Evolutionary conservation across 2,888 invertebrate genomes (phyloP), one percentile per base, ranked within the genome.

Genomic region (Athalia circularis): DNA sequence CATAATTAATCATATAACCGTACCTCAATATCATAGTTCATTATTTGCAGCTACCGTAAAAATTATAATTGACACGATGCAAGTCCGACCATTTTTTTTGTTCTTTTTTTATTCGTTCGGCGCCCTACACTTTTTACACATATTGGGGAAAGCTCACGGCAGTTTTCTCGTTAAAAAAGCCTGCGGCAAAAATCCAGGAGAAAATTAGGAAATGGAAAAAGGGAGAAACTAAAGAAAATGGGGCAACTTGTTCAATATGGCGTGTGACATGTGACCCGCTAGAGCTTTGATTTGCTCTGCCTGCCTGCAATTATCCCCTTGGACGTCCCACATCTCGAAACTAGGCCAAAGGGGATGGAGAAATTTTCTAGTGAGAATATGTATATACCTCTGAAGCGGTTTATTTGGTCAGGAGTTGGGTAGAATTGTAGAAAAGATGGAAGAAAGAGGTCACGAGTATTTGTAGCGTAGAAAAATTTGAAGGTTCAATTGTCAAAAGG

Each of bases 221-320:
- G 6, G 13, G 50, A 67, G 13, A 13, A 59, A 72, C 59, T 52
- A 45, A 47, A 15, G 13, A 15, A 52, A 72, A 72, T 57, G 45
- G 57, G 47, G 59, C 68, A 72, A 59, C 11, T 72, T 9, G 72
- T 59, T 72, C 47, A 13, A 72, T 72, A 72, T 72, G 59, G 45
- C 72, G 47, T 72, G 72, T 13, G 47, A 72, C 72, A 72, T 72
- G 72, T 72, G 70, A 70, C 50, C 57, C 59, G 59, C 59, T 72
- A 43, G 72, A n/a, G 72, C 83, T 83, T 83, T 84, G 83, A 83
- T 83, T 84, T 82, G 80, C 79, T 80, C 13, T 72, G 81, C 13
- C 65, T 79, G 81, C 79, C 84, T 80, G 83, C 83, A 84, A 84
- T 84, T 83, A 83, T 84, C 82, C 83, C 80, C 83, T 83, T 80